Conservation (phyloP, 2,113 vertebrate genomes). For the Hemiscyllium ocellatum region DNA sequence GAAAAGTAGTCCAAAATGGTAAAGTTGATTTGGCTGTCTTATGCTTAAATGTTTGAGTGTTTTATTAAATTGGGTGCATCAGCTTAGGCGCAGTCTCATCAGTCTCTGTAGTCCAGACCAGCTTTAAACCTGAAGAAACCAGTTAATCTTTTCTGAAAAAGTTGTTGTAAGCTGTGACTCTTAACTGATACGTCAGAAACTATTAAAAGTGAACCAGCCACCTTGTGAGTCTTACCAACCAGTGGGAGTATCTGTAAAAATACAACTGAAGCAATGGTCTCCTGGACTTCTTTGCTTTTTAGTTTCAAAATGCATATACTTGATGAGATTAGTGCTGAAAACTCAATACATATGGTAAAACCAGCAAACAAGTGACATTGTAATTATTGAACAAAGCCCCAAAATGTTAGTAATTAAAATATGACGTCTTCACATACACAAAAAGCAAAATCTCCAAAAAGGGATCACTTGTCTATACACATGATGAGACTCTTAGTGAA, state of each 20-base stretch:
- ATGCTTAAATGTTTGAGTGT: neutral
- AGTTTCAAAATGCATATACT: neutral
- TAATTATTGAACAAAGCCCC: neutral
- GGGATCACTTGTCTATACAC: neutral
- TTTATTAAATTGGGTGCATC: neutral
- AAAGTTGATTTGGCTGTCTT: neutral
- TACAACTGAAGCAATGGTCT: too few species aligned
- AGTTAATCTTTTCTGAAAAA: too few species aligned
- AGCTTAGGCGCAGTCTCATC: too few species aligned
- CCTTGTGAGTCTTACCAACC: too few species aligned
- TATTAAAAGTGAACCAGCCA: too few species aligned
- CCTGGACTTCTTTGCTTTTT: too few species aligned
- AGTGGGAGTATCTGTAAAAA: too few species aligned
- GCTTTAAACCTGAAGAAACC: too few species aligned
- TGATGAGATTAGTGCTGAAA: neutral
- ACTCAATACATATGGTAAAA: neutral
- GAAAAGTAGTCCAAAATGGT: neutral
- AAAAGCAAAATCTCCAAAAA: neutral
- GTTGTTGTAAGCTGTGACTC: too few species aligned
- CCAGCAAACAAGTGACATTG: neutral
- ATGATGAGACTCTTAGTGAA: neutral
- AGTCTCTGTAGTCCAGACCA: too few species aligned
- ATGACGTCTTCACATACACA: neutral
- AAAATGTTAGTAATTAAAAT: neutral
- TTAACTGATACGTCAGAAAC: too few species aligned